Conservation (phyloP, 2,888 invertebrate genomes). For the Octodonta nipae region DNA sequence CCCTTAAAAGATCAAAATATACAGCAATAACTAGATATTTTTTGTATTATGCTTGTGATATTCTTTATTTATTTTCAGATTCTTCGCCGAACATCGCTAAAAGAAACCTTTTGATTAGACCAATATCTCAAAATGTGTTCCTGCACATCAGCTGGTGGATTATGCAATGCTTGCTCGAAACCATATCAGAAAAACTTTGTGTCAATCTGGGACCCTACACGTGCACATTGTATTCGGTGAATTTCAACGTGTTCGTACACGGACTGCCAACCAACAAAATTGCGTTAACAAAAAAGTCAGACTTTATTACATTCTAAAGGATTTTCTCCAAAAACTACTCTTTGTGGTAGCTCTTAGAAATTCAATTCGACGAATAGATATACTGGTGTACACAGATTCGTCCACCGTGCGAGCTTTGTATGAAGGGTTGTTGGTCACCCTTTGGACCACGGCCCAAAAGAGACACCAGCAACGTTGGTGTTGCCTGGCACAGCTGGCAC, state of each 20-base stretch:
- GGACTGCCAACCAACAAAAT: no score
- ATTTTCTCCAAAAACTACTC: not conserved
- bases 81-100: no score
- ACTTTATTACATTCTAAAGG: no score
- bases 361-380: no score
- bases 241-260: no score
- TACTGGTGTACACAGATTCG: conserved; percentile 10
- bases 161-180: conserved; percentile 30
- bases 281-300: no score
- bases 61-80: no score
- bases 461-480: conserved; percentile 17
- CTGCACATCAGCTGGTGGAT: conserved; percentile 19
- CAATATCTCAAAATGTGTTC: conserved; percentile 30
- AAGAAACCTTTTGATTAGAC: no score
- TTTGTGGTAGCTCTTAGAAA: no score
- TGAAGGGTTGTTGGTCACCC: conserved; percentile 30
- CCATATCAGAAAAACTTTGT: conserved; percentile 21
- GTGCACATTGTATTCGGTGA: conserved; percentile 27
- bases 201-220: conserved; percentile 28
- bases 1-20: no score
- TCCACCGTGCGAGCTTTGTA: conserved; percentile 27
- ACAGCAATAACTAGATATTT: not conserved
- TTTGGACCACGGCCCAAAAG: conserved; percentile 30
- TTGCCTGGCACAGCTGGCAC: conserved; percentile 27
- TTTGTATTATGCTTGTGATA: not conserved